A percentile compares a stretch with the other conserved stretches of the same genome.
These are phyloP conservation scores for Dicyrtomina minuta DNA, from an alignment of 2,888 invertebrate species.

Conservation along the genomic window DNA sequence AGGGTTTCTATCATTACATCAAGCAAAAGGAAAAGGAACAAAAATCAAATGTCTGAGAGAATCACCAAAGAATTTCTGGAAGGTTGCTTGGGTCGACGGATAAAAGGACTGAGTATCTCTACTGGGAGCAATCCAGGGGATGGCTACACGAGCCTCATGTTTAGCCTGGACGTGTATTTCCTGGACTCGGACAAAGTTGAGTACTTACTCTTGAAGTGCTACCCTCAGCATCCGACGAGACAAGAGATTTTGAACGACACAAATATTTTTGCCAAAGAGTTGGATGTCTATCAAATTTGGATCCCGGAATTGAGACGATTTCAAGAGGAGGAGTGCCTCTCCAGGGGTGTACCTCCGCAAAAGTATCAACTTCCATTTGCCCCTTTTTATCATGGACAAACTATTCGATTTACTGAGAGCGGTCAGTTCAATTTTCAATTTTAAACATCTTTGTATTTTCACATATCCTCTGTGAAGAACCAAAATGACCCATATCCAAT, in stretches of 20 bases:
- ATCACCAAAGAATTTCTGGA: conserved; percentile 39
- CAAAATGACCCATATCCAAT: too few relatives aligned
- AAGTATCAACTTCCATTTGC: too few relatives aligned
- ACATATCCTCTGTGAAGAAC: too few relatives aligned
- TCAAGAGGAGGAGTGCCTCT: conserved; percentile 23
- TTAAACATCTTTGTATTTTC: too few relatives aligned
- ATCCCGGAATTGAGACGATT: conserved; percentile 38
- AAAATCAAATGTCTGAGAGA: background rate
- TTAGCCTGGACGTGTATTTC: conserved; percentile 24
- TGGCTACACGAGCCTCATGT: conserved; percentile 38
- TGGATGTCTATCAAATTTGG: conserved; percentile 37
- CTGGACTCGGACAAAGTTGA: background rate
- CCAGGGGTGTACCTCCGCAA: too few relatives aligned
- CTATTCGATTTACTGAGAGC: too few relatives aligned
- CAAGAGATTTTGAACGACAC: conserved; percentile 41
- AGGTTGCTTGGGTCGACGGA: conserved; percentile 18
- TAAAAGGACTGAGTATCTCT: conserved; percentile 25
- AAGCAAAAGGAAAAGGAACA: background rate
- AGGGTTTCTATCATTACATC: background rate
- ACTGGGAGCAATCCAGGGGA: conserved; percentile 40
- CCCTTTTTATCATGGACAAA: too few relatives aligned
- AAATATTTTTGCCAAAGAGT: conserved; percentile 43
- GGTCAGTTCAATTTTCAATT: too few relatives aligned
- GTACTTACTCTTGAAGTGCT: conserved; percentile 40
- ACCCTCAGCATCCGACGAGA: conserved; percentile 37